Conservation (phyloP, 2,113 vertebrate species). For the Cisticola juncidis region DNA sequence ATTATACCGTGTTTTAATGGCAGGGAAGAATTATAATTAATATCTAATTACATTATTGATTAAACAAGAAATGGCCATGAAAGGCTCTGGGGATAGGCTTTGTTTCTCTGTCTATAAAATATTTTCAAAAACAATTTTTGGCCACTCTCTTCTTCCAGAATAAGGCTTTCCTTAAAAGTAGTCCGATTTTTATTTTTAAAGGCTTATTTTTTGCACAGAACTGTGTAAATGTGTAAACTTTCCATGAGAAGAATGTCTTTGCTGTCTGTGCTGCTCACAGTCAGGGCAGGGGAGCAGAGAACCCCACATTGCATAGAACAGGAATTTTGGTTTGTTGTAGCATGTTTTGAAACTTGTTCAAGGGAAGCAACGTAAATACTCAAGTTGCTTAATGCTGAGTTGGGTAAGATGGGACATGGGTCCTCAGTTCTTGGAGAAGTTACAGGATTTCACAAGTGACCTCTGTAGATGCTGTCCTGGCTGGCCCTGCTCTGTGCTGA, state of each 20-base stretch:
- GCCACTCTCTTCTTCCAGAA: neutral
- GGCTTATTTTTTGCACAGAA: neutral
- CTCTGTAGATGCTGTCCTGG: neutral
- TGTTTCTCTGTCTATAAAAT: neutral
- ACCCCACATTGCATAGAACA: rapidly evolving
- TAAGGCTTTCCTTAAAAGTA: neutral
- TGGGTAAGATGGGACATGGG: neutral
- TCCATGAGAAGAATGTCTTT: rapidly evolving
- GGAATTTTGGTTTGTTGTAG: neutral
- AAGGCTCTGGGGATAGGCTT: neutral
- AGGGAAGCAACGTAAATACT: neutral
- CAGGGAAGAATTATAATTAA: neutral
- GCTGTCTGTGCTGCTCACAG: neutral
- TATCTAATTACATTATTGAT: neutral
- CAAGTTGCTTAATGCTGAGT: constrained; percentile 12
- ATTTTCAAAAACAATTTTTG: neutral
- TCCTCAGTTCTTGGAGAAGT: neutral
- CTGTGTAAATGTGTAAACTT: neutral
- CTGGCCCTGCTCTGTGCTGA: neutral
- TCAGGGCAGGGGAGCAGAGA: neutral
- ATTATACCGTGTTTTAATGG: neutral
- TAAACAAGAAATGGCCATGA: neutral
- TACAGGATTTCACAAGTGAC: constrained; percentile 38
- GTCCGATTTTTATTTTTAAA: neutral
- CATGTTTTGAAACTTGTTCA: neutral